Evolutionary conservation across 2,888 invertebrate species (phyloP).

Genomic region (Catotricha subobsoleta): DNA sequence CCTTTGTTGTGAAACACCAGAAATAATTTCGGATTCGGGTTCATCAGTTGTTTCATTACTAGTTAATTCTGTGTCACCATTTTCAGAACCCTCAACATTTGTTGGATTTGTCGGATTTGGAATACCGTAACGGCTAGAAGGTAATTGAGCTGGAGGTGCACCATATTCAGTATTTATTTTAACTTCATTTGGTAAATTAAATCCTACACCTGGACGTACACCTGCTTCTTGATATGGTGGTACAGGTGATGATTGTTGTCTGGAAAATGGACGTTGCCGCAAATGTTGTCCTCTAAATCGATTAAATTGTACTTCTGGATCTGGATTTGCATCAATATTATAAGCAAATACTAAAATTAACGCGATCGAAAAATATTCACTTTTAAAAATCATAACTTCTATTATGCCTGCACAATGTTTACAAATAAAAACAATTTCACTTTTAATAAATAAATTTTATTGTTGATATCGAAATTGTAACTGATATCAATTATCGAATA

Average conservation of each 20-base stretch:
- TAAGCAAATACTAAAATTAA: no score
- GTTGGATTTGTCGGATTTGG: no score
- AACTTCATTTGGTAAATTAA: neutral
- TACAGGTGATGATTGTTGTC: neutral
- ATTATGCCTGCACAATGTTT: no score
- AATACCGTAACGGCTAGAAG: neutral
- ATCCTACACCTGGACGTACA: neutral
- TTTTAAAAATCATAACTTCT: no score
- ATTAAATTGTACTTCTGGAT: slow-evolving; percentile 1
- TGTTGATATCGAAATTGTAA: neutral
- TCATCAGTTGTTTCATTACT: neutral
- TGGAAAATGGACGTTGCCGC: neutral
- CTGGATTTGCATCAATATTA: no score
- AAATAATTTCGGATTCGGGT: neutral
- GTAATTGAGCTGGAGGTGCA: neutral
- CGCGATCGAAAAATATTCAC: no score
- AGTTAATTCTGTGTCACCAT: neutral
- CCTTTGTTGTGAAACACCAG: neutral
- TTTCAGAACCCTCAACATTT: no score
- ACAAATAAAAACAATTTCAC: no score
- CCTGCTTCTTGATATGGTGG: slow-evolving; percentile 2
- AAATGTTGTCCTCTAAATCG: neutral
- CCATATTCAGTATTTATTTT: neutral
- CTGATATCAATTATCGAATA: slow-evolving; percentile 1
- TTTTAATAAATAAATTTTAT: slow-evolving; percentile 3